Base-by-base conservation (phyloP, 2,797 vertebrate species). In the Myripristis murdjan region DNA sequence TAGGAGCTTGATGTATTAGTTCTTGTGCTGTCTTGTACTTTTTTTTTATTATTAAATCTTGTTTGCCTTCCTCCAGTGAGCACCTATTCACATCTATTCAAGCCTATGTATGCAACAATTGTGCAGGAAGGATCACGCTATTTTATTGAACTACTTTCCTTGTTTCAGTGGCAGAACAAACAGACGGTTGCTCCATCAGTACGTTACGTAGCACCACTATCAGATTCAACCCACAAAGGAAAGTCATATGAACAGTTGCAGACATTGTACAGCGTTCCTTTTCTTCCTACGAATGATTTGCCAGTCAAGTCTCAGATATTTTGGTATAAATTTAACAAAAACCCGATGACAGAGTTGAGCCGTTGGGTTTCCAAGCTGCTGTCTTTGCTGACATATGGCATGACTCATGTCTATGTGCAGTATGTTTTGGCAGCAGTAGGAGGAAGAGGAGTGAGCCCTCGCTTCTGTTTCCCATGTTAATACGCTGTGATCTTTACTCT, bases 61-160 rank as follows among this genome's bases (percentile, higher is more conserved):
- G 12, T 75, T 87, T 85, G 87, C 87, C 88, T 91, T 88, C 77
- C 56, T 81, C 28, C 1, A 31, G 5, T 31, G 61, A 84, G 58
- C 75, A 84, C 75, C 23, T 76, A 64, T 79, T 75, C 49, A 77
- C 18, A 18, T 39, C 48, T 66, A 73, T n/a, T 64, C 35, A 31
- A 11, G 39, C 64, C 23, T 72, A 28, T 80, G 81, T 86, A 60
- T 70, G 72, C 59, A 79, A 73, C 55, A 59, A 9, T 81, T 86
- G 71, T 84, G 79, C 67, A 87, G 82, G 44, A 79, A 48, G 70
- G 52, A 78, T 77, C 83, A 52, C 26, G 1, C 53, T 67, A 41
- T 83, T 28, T 28, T 56, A 44, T 79, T 26, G 4, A 24, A 55
- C 26, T 48, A 23, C 16, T 66, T 61, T 61, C 8, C 53, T 0